Conservation (phyloP, 2,113 vertebrate species). For the Ramphastos sulfuratus region DNA sequence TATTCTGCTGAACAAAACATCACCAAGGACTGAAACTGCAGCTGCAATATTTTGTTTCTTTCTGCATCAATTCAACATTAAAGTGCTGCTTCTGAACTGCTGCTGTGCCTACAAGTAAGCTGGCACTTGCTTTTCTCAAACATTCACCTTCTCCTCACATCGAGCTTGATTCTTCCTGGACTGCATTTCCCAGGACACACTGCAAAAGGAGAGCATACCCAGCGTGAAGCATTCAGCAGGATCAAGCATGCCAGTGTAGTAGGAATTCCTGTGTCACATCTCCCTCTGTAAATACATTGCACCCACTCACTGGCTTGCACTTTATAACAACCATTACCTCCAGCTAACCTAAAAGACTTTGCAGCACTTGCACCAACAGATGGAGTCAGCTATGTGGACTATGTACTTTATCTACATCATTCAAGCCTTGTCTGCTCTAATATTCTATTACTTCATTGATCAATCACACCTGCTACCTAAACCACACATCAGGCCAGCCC, state of each 20-base stretch:
- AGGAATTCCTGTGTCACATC: neutral
- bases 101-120: neutral
- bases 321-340: neutral
- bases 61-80: neutral
- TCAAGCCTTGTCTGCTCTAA: neutral
- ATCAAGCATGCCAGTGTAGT: neutral
- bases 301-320: neutral
- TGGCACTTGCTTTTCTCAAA: neutral
- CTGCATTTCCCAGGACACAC: constrained; percentile 1
- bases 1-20: neutral
- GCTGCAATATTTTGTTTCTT: neutral
- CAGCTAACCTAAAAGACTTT: neutral
- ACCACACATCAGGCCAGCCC: neutral
- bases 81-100: neutral
- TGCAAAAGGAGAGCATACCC: neutral
- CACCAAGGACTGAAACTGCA: neutral
- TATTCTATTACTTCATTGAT: neutral
- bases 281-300: neutral
- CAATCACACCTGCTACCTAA: neutral
- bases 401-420: neutral
- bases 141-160: neutral
- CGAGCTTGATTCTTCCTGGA: neutral
- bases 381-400: neutral
- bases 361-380: neutral
- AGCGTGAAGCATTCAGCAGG: neutral